phyloP scores from a whole-genome alignment of 2,797 vertebrate species.

The Cercopithecus mitis region DNA sequence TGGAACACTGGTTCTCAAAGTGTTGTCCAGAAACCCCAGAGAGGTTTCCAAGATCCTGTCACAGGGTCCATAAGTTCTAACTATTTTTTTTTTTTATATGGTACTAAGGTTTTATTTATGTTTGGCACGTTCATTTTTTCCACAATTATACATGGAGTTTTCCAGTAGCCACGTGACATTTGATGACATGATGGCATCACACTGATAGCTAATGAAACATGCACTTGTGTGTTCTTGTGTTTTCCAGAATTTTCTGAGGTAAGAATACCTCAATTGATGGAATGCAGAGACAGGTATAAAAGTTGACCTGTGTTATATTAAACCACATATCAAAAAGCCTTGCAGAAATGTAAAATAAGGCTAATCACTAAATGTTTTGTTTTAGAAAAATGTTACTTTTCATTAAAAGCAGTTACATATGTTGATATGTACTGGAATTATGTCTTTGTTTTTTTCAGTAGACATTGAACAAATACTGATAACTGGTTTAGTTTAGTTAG shows the following conservation, averaged over 20 bases:
- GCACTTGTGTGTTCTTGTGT: background rate
- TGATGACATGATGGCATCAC: background rate
- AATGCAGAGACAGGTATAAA: background rate
- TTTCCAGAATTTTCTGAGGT: conserved; percentile 16
- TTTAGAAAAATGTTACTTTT: conserved; percentile 26
- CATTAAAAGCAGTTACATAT: background rate
- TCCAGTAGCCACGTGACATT: background rate
- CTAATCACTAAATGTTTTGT: background rate
- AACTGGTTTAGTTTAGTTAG: background rate
- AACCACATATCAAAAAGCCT: background rate
- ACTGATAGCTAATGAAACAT: background rate
- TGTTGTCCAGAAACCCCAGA: background rate
- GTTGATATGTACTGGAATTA: background rate
- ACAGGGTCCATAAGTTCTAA: background rate
- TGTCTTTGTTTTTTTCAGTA: background rate
- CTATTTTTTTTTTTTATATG: background rate
- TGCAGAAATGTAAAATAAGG: conserved; percentile 8
- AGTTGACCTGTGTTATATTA: background rate
- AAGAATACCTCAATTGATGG: background rate
- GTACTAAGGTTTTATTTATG: background rate
- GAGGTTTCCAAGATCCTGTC: background rate
- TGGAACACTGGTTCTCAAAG: background rate
- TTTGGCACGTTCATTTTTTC: background rate
- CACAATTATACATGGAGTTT: background rate
- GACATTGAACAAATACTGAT: background rate